Base-by-base conservation (phyloP, 2,888 invertebrate species). In the Malthinus flaveolus region DNA sequence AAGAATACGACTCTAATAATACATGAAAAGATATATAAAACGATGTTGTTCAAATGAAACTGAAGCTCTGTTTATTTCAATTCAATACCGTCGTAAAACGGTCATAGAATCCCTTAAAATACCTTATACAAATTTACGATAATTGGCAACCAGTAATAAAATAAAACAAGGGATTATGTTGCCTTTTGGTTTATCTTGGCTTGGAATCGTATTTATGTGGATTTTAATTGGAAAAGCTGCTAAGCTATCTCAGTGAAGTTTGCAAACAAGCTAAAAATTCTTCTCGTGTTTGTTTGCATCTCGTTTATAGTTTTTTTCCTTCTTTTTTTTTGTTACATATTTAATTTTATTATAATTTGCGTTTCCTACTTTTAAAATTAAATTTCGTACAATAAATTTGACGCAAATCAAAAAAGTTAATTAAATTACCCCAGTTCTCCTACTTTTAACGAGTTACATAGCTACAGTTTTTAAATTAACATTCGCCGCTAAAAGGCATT, bases 1-100 rank as follows among this genome's bases (percentile, higher is more conserved):
- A 75, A 74, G 73, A 75, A 74, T 75, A 74, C 73, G 73, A 66
- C 65, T 71, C 71, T 74, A 73, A 72, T 73, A 73, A 73, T 73
- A 73, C 69, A 71, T 71, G 70, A 70, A 71, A 71, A 70, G 68
- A 67, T 67, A 68, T 64, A 64, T 54, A 56, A 60, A 53, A 58
- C 59, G 52, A 56, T 54, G 62, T 59, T 62, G 54, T 48, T 59
- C 57, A 62, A 62, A 62, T 62, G 66, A 66, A 65, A 66, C 57
- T 63, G 61, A 67, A 66, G 63, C 66, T 64, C 62, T 65, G 67
- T 69, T 67, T 69, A 65, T 67, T 69, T 68, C 65, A 68, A 69
- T 69, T 70, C 64, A 63, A 70, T 65, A 68, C 65, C 60, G 62
- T 68, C 70, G 69, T 71, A 71, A 71, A 73, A 71, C 65, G 66